These are phyloP conservation scores for Gymnodraco acuticeps DNA, from an alignment of 2,797 vertebrate species.

Conservation along the genomic window DNA sequence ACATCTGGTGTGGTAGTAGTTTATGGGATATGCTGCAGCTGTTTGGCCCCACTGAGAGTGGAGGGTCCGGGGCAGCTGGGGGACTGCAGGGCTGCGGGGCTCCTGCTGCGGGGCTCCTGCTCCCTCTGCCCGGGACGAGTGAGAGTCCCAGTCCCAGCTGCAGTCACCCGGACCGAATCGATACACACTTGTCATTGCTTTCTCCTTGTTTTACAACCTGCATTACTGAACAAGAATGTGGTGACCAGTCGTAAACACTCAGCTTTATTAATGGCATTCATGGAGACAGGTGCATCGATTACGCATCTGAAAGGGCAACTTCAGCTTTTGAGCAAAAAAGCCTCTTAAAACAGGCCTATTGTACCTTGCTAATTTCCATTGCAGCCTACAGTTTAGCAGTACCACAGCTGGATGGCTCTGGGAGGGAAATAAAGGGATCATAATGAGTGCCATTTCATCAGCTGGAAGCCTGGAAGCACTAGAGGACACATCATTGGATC, in stretches of 20 bases:
- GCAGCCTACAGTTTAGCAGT: background rate
- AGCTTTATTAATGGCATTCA: background rate
- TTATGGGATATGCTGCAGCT: background rate
- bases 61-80: constrained; percentile 6
- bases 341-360: constrained; percentile 8
- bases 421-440: background rate
- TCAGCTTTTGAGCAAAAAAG: background rate
- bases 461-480: background rate
- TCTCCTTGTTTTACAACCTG: background rate
- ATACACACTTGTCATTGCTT: constrained; percentile 2
- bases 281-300: constrained; percentile 23
- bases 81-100: constrained; percentile 1
- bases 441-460: constrained; percentile 6
- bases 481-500: background rate
- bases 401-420: constrained; percentile 1
- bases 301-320: constrained; percentile 4
- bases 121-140: constrained; percentile 33
- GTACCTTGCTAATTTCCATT: constrained; percentile 1
- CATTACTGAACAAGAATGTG: background rate
- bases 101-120: background rate
- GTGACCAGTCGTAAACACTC: no score
- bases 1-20: background rate
- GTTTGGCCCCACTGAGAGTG: background rate
- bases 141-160: constrained; percentile 11
- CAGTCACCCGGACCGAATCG: background rate